phyloP scores from a whole-genome alignment of 2,888 invertebrate species.

The Laothoe populi region DNA sequence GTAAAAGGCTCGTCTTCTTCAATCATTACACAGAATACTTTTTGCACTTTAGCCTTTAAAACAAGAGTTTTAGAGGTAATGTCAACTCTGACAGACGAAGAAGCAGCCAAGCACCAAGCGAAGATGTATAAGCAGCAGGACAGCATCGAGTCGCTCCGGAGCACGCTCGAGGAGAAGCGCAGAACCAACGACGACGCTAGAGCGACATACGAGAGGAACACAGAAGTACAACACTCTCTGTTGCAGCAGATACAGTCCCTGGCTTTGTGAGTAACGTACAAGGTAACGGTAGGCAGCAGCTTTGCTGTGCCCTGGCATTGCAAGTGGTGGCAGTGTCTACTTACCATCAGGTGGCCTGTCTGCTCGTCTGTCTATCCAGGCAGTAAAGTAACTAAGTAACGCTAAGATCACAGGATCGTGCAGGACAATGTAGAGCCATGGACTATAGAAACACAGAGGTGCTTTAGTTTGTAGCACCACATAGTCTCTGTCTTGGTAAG shows the following conservation, averaged over 20 bases:
- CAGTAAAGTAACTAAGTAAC: too few relatives aligned
- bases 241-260: slow-evolving; percentile 61
- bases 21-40: too few relatives aligned
- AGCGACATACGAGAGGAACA: slow-evolving; percentile 54
- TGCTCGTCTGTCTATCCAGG: too few relatives aligned
- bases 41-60: neutral
- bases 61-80: neutral
- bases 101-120: slow-evolving; percentile 83
- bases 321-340: neutral
- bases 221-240: slow-evolving; percentile 54
- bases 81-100: slow-evolving; percentile 73
- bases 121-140: slow-evolving; percentile 85
- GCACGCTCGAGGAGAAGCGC: slow-evolving; percentile 77
- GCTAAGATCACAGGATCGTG: too few relatives aligned
- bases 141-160: slow-evolving; percentile 82
- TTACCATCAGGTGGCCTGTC: too few relatives aligned
- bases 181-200: slow-evolving; percentile 63
- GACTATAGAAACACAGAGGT: slow-evolving; percentile 55
- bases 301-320: neutral
- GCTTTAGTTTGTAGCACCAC: slow-evolving; percentile 53
- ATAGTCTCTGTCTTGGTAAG: slow-evolving; percentile 66
- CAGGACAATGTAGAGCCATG: slow-evolving; percentile 44
- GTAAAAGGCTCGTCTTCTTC: too few relatives aligned
- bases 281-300: neutral
- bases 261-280: slow-evolving; percentile 57